Conservation (phyloP, 1,140 invertebrate genomes). For the Pseudomyrmex gracilis region DNA sequence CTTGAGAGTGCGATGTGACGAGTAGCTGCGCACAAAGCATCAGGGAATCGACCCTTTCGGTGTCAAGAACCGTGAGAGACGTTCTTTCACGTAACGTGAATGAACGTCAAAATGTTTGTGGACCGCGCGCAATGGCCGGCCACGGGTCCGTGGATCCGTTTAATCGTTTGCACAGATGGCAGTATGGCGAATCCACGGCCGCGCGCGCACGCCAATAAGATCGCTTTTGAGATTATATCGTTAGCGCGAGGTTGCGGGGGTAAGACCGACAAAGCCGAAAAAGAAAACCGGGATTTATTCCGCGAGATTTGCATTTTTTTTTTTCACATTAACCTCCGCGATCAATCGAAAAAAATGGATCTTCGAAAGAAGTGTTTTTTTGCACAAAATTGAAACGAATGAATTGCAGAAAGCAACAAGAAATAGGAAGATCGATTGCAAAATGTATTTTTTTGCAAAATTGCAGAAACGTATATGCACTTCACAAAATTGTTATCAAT, state of each 20-base stretch:
- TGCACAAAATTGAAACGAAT: neutral
- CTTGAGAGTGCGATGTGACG: slow-evolving; percentile 16
- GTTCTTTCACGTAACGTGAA: slow-evolving; percentile 75
- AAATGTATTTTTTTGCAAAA: neutral
- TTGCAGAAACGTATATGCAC: neutral
- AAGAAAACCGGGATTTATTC: slow-evolving; percentile 13
- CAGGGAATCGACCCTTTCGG: slow-evolving; percentile 65
- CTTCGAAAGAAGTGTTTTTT: neutral
- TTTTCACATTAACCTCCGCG: too few relatives aligned
- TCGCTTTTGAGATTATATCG: slow-evolving; percentile 50
- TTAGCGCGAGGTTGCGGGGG: slow-evolving; percentile 10
- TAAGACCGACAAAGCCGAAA: neutral
- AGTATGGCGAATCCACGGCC: slow-evolving; percentile 41
- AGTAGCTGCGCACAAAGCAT: slow-evolving; percentile 23
- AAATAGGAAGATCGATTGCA: neutral
- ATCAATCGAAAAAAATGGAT: neutral
- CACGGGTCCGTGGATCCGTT: slow-evolving; percentile 48
- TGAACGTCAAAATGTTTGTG: slow-evolving; percentile 77
- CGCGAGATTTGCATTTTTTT: slow-evolving; percentile 25
- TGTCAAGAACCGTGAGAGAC: slow-evolving; percentile 73
- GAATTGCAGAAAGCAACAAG: neutral
- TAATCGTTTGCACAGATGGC: slow-evolving; percentile 77
- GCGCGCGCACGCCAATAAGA: slow-evolving; percentile 25
- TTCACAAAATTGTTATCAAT: neutral
- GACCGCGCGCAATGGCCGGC: slow-evolving; percentile 47